Conservation (phyloP, 2,888 invertebrate species). For the Xestia xanthographa region DNA sequence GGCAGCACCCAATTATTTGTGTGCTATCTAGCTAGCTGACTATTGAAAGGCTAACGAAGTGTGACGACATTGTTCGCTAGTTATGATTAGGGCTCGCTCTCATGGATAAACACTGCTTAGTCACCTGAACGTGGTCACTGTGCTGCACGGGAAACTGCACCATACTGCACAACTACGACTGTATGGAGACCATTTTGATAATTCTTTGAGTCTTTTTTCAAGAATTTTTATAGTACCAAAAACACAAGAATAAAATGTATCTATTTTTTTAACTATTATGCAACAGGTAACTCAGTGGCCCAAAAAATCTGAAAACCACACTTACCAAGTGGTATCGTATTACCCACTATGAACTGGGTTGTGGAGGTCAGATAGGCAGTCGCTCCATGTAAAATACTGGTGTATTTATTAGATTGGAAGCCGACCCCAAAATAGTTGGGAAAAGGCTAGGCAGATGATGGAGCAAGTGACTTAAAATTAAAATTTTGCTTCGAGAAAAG, state of each 20-base stretch:
- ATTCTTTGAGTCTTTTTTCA: neutral
- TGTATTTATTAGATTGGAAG: no score
- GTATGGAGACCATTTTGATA: neutral
- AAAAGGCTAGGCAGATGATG: no score
- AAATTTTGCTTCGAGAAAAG: neutral
- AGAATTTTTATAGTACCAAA: neutral
- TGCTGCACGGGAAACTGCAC: conserved; percentile 1
- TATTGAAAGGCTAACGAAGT: conserved; percentile 26
- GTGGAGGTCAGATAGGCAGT: no score
- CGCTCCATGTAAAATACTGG: no score
- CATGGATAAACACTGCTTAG: conserved; percentile 49
- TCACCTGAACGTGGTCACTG: conserved; percentile 26
- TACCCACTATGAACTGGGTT: no score
- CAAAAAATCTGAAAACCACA: no score
- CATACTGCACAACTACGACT: neutral
- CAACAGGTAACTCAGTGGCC: no score
- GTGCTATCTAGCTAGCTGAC: conserved; percentile 22
- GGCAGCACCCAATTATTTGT: conserved; percentile 38
- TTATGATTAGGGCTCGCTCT: conserved; percentile 15
- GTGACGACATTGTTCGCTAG: conserved; percentile 23
- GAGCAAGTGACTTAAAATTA: neutral
- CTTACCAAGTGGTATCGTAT: no score
- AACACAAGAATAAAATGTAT: neutral
- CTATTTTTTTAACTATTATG: neutral
- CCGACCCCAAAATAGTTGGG: no score